Evolutionary conservation across 2,888 invertebrate genomes (phyloP).

Genomic region (Netelia fuscicornis): DNA sequence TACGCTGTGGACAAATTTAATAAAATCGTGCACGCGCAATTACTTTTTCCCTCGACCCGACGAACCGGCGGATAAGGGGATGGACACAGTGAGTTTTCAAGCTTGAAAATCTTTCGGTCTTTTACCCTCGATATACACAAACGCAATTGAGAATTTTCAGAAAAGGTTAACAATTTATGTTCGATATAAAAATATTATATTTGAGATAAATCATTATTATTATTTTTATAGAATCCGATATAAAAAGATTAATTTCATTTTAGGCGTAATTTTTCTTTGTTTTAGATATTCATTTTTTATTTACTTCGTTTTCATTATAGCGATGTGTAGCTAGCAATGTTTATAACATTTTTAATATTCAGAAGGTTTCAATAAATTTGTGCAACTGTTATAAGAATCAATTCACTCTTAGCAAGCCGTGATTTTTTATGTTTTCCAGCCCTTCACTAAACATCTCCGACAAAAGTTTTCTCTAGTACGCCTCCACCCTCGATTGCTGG

Average conservation of each 20-base stretch:
- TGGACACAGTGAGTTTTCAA: constrained; percentile 35
- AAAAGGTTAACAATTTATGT: not conserved
- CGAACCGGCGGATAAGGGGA: constrained; percentile 62
- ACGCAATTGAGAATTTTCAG: not conserved
- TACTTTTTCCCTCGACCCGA: constrained; percentile 77
- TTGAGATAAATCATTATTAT: not conserved
- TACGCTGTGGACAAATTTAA: constrained; percentile 84
- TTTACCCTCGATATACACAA: constrained; percentile 16
- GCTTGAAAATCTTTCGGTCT: constrained; percentile 46
- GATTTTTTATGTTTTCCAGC: constrained; percentile 64
- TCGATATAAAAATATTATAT: constrained; percentile 50
- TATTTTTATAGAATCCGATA: not conserved
- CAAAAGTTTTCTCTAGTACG: constrained; percentile 55
- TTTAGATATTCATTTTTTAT: not conserved
- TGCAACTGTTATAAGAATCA: not conserved
- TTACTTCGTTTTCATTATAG: not conserved
- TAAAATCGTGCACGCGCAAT: constrained; percentile 84
- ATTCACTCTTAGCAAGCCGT: constrained; percentile 45
- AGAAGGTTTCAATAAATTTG: constrained; percentile 48
- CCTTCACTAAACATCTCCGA: constrained; percentile 45
- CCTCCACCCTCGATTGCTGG: constrained; percentile 65
- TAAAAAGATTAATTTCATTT: not conserved
- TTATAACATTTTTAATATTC: constrained; percentile 9
- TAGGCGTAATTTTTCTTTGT: not conserved
- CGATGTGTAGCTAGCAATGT: not conserved